Conservation (phyloP, 2,888 invertebrate species). For the Patella ulyssiponensis region DNA sequence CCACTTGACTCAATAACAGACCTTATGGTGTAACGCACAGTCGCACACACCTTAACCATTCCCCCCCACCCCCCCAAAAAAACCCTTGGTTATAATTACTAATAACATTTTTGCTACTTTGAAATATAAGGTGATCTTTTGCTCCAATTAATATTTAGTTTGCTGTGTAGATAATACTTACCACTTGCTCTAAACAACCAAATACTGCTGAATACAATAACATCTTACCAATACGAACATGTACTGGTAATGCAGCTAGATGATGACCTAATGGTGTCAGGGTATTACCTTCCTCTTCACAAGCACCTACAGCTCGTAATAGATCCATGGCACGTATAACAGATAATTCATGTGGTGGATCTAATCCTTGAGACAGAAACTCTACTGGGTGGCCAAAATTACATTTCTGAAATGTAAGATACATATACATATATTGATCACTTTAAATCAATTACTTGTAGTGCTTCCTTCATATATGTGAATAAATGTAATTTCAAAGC, state of each 20-base stretch:
- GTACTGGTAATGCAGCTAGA: constrained; percentile 66
- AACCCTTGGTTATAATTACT: too few species aligned
- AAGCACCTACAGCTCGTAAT: constrained; percentile 67
- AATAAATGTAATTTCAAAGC: constrained; percentile 14
- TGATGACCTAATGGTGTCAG: constrained; percentile 70
- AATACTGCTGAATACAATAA: constrained; percentile 66
- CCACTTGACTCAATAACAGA: too few species aligned
- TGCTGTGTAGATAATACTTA: constrained; percentile 40
- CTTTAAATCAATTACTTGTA: background rate
- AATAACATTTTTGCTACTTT: too few species aligned
- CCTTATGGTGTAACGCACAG: too few species aligned
- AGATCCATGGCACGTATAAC: constrained; percentile 63
- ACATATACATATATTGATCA: background rate
- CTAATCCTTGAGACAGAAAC: constrained; percentile 62
- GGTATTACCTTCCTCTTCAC: constrained; percentile 47
- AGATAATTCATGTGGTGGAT: constrained; percentile 59
- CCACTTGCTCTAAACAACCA: constrained; percentile 68
- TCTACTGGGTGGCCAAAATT: constrained; percentile 62
- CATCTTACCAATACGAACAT: constrained; percentile 70
- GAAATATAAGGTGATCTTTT: too few species aligned
- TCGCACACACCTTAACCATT: too few species aligned
- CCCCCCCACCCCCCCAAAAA: too few species aligned
- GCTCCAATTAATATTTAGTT: too few species aligned
- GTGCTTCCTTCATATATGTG: background rate
- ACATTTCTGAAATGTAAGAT: constrained; percentile 59